Conservation (phyloP, 2,113 vertebrate species). For the mouse (Mus musculus) region GRCm39 chr17:77551501-77552000, state of each 20-base stretch:
- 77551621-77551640: not conserved
- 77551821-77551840: not conserved
- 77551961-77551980: no score
- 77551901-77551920: not conserved
- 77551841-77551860: not conserved
- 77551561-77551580: not conserved
- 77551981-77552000: no score
- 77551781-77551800: not conserved
- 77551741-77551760: not conserved
- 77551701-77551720: not conserved
- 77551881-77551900: not conserved
- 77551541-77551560: not conserved
- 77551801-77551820: not conserved
- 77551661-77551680: not conserved
- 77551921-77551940: not conserved
- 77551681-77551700: not conserved
- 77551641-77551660: not conserved
- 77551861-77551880: not conserved
- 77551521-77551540: not conserved
- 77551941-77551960: no score
- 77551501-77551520: not conserved
- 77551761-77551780: no score
- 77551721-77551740: not conserved
- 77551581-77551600: not conserved
- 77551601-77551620: not conserved